phyloP scores from a whole-genome alignment of 2,113 vertebrate species.

The Perccottus glenii region DNA sequence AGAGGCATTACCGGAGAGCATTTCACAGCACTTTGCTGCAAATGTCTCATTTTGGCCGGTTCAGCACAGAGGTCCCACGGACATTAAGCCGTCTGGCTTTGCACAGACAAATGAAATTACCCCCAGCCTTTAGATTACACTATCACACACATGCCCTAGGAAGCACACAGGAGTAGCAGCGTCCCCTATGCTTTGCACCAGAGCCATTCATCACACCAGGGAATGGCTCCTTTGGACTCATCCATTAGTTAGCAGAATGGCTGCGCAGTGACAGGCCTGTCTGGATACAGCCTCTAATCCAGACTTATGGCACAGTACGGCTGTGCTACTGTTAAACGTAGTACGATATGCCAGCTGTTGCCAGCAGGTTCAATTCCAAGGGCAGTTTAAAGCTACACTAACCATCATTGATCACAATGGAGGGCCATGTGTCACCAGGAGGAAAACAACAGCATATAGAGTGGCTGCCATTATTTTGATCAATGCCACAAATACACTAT shows the following conservation, averaged over 20 bases:
- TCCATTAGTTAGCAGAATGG: constrained; percentile 71
- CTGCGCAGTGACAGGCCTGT: constrained; percentile 68
- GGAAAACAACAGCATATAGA: constrained; percentile 14
- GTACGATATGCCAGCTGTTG: constrained; percentile 65
- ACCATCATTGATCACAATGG: constrained; percentile 33
- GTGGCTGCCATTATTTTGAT: constrained; percentile 12
- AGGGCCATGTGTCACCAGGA: constrained; percentile 14
- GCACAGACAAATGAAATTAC: constrained; percentile 74
- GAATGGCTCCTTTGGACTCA: constrained; percentile 71
- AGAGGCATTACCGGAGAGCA: constrained; percentile 59
- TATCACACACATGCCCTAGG: constrained; percentile 48
- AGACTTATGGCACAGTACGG: constrained; percentile 72
- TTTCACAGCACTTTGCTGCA: constrained; percentile 72
- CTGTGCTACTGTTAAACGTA: constrained; percentile 69
- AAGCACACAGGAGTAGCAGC: constrained; percentile 44
- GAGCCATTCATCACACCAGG: constrained; percentile 62
- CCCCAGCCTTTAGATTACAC: constrained; percentile 50
- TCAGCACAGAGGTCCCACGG: constrained; percentile 61
- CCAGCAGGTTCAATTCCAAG: constrained; percentile 59
- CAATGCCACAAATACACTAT: constrained; percentile 24
- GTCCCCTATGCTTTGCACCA: constrained; percentile 53
- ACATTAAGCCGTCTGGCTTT: constrained; percentile 74
- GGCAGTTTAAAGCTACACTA: constrained; percentile 42
- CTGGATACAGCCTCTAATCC: constrained; percentile 65
- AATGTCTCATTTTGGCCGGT: constrained; percentile 70